Conservation (phyloP, 2,888 invertebrate species). For the Rapana venosa region DNA sequence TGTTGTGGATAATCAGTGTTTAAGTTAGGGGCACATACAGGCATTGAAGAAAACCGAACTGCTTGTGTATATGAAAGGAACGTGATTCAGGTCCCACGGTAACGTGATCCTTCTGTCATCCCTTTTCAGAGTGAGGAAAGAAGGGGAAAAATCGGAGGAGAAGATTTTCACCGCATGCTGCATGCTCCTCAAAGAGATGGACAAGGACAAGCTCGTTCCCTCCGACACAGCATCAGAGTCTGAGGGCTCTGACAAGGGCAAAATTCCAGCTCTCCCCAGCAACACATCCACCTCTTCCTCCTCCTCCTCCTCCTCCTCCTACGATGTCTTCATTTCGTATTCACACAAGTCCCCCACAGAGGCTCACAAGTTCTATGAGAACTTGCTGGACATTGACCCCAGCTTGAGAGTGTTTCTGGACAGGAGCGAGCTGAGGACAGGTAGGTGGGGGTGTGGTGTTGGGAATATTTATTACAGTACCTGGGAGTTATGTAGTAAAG, state of each 20-base stretch:
- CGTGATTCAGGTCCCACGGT: no score
- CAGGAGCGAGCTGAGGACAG: conserved; percentile 71
- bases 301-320: conserved; percentile 40
- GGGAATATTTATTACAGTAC: no score
- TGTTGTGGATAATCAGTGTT: no score
- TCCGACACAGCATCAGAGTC: not conserved
- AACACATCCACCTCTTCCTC: not conserved
- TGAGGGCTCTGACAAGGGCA: not conserved
- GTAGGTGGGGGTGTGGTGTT: conserved; percentile 54
- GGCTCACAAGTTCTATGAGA: conserved; percentile 62
- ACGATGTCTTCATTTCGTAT: conserved; percentile 76
- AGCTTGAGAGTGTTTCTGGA: conserved; percentile 73
- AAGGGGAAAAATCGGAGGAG: conserved; percentile 54
- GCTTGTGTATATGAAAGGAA: no score
- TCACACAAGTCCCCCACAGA: conserved; percentile 65
- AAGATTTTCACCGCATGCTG: conserved; percentile 57
- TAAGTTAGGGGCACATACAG: no score
- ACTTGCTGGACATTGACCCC: conserved; percentile 58
- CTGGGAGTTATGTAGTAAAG: no score
- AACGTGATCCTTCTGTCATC: not conserved
- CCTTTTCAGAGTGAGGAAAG: conserved; percentile 48
- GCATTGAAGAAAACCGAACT: no score
- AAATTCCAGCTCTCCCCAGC: not conserved
- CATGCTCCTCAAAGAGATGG: conserved; percentile 46
- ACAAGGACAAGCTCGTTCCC: not conserved